Conservation (phyloP, 1,140 invertebrate genomes). For the Onthophagus taurus region DNA sequence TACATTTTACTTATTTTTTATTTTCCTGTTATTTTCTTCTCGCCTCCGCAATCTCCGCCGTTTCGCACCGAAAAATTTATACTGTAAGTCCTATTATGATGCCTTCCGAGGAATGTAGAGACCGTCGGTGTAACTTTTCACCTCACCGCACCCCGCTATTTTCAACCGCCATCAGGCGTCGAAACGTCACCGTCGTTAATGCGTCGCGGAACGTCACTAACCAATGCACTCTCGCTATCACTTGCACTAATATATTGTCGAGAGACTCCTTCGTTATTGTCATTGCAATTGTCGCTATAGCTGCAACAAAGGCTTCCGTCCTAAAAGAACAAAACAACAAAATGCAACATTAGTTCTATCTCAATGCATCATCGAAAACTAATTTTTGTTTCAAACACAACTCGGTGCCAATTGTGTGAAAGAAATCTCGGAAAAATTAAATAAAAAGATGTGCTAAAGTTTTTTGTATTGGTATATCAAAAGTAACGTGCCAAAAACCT, state of each 20-base stretch:
- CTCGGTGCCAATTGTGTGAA: constrained; percentile 17
- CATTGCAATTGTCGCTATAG: constrained; percentile 50
- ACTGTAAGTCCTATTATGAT: constrained; percentile 32
- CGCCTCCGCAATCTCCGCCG: constrained; percentile 4
- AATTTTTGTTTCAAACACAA: constrained; percentile 14
- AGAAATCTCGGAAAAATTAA: constrained; percentile 11
- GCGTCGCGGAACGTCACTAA: too few species aligned
- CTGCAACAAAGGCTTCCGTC: constrained; percentile 52
- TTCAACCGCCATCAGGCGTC: too few species aligned
- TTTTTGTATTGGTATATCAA: background rate
- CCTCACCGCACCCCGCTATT: constrained; percentile 1
- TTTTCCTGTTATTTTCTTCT: background rate
- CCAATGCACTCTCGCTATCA: too few species aligned
- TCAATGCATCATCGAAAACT: constrained; percentile 1
- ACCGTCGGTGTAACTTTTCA: constrained; percentile 4
- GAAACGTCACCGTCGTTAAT: constrained; percentile 23
- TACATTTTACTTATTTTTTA: too few species aligned
- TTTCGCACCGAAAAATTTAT: constrained; percentile 23
- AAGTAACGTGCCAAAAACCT: constrained; percentile 1
- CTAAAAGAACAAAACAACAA: constrained; percentile 31
- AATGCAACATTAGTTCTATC: constrained; percentile 8
- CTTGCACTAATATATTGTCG: too few species aligned
- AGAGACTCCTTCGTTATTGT: constrained; percentile 34
- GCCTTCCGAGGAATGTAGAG: constrained; percentile 3
- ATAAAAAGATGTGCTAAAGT: constrained; percentile 6